Conservation (phyloP, 1,140 invertebrate species). For the Reticulitermes speratus region DNA sequence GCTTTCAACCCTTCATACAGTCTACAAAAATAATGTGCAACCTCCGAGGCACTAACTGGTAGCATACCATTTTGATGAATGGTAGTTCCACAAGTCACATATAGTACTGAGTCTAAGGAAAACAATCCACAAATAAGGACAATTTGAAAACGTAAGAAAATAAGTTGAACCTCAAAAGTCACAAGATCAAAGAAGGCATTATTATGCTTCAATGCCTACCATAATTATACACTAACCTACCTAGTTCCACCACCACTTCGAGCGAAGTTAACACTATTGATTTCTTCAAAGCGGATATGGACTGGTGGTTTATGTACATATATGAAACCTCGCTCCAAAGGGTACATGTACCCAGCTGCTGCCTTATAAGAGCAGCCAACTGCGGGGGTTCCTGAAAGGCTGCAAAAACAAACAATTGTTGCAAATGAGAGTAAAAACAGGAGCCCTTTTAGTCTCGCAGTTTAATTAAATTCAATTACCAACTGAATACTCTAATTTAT, state of each 20-base stretch:
- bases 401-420: slow-evolving; percentile 51
- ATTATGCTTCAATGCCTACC: background rate
- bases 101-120: no score
- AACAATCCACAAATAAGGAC: no score
- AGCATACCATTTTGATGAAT: no score
- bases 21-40: no score
- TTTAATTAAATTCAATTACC: background rate
- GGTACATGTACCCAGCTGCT: slow-evolving; percentile 96
- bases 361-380: slow-evolving; percentile 97
- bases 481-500: background rate
- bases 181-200: background rate
- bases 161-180: no score
- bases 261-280: slow-evolving; percentile 94
- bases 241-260: slow-evolving; percentile 91
- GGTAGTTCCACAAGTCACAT: no score
- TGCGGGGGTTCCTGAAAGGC: slow-evolving; percentile 87
- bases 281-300: slow-evolving; percentile 97
- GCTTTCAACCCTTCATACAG: no score
- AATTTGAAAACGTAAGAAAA: no score
- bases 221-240: slow-evolving; percentile 33
- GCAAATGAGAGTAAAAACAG: slow-evolving; percentile 28
- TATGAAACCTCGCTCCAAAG: slow-evolving; percentile 97
- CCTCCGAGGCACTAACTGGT: no score
- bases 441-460: background rate
- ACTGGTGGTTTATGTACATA: slow-evolving; percentile 99